Conservation (phyloP, 2,113 vertebrate species). For the Diphyllodes magnificus region DNA sequence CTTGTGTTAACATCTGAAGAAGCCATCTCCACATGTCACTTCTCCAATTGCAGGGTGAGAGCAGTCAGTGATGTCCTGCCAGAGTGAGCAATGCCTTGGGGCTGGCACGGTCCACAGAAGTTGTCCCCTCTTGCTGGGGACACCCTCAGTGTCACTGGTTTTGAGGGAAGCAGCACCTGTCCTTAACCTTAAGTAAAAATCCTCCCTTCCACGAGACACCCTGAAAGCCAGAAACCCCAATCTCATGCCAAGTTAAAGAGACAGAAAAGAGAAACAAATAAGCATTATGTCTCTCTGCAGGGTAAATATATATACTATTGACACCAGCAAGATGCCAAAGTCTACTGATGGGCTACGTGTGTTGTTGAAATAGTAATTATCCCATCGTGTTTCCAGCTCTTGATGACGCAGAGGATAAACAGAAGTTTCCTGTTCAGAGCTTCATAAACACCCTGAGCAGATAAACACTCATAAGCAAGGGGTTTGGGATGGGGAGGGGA, state of each 20-base stretch:
- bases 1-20: neutral
- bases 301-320: neutral
- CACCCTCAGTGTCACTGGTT: neutral
- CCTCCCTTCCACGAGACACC: rapidly evolving
- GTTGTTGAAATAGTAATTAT: conserved; percentile 40
- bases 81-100: rapidly evolving
- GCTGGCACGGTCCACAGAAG: neutral
- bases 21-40: neutral
- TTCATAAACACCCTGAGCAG: conserved; percentile 54
- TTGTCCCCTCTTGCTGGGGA: neutral
- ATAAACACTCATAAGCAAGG: conserved; percentile 16
- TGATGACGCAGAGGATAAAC: conserved; percentile 53
- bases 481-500: conserved; percentile 19
- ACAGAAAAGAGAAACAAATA: neutral
- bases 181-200: neutral
- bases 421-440: neutral
- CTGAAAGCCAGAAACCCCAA: neutral
- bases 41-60: neutral
- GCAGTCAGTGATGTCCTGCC: rapidly evolving
- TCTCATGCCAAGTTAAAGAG: neutral
- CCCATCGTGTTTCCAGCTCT: conserved; percentile 32
- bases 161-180: neutral
- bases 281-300: neutral
- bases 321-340: conserved; percentile 33
- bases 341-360: neutral